Evolutionary conservation across 2,113 vertebrate genomes (phyloP).

Genomic region (Tylochromis polylepis): DNA sequence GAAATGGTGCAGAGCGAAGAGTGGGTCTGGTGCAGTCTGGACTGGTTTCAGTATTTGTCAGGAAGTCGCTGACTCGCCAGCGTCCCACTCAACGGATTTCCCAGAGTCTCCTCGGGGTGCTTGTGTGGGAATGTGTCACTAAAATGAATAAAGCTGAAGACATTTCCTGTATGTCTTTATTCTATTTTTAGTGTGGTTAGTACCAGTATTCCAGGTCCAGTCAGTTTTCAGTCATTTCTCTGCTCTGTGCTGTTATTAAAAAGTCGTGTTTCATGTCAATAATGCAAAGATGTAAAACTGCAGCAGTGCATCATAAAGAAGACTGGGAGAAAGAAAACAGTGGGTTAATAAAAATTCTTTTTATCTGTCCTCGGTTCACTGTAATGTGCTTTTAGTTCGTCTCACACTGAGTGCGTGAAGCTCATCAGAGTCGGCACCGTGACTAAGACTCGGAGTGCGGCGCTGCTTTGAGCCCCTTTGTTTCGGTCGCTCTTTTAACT

Average conservation of each 20-base stretch:
- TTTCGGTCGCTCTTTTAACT: not conserved
- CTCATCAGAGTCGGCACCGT: not conserved
- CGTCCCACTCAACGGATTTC: not conserved
- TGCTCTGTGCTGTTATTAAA: not conserved
- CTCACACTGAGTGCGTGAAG: not conserved
- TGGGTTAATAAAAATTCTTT: not conserved
- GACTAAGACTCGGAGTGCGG: not conserved
- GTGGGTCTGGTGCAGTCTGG: not conserved
- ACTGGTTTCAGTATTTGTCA: not conserved
- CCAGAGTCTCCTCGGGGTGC: rapidly evolving
- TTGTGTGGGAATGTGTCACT: not conserved
- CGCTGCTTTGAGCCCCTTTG: not conserved
- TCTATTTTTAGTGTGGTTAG: not conserved
- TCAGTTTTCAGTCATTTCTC: not conserved
- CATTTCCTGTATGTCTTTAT: not conserved
- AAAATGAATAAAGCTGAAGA: not conserved
- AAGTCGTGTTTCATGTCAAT: too few relatives aligned
- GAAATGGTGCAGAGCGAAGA: not conserved
- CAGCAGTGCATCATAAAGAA: not conserved
- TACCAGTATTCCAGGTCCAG: not conserved
- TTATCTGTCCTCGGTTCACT: not conserved
- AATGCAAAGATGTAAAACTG: not conserved
- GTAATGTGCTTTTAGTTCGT: not conserved
- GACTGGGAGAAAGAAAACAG: not conserved
- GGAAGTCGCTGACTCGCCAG: not conserved